Conservation (phyloP, 2,797 vertebrate species). For the Moxostoma hubbsi region DNA sequence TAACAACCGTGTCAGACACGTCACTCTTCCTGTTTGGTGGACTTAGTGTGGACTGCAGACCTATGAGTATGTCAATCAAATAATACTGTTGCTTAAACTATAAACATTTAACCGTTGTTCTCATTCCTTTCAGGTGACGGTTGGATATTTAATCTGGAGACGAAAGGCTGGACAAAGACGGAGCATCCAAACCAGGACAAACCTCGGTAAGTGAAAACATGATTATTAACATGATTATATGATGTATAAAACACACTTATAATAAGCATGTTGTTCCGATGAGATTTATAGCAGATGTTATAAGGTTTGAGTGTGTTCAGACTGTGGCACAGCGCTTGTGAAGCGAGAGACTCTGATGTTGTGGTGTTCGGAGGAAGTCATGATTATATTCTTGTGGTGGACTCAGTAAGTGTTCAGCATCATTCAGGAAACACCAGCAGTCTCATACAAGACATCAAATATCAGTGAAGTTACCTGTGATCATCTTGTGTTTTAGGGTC, state of each 20-base stretch:
- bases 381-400: slow-evolving; percentile 90
- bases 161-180: slow-evolving; percentile 88
- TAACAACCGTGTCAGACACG: slow-evolving; percentile 86
- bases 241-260: no score
- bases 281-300: no score
- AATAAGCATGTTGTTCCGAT: no score
- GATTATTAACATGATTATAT: no score
- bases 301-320: no score
- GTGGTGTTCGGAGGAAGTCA: slow-evolving; percentile 96
- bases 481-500: slow-evolving; percentile 68
- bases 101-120: no score
- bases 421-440: neutral
- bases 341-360: slow-evolving; percentile 89
- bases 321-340: slow-evolving; percentile 93
- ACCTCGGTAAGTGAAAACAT: slow-evolving; percentile 81
- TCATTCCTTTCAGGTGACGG: slow-evolving; percentile 83
- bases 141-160: slow-evolving; percentile 86
- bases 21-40: slow-evolving; percentile 93
- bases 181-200: slow-evolving; percentile 86
- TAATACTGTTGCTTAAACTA: neutral
- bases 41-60: slow-evolving; percentile 89
- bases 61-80: slow-evolving; percentile 83
- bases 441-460: neutral
- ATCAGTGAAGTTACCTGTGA: neutral
- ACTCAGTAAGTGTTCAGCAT: slow-evolving; percentile 81